Conservation (phyloP, 2,113 vertebrate species). For the Megaptera novaeangliae region DNA sequence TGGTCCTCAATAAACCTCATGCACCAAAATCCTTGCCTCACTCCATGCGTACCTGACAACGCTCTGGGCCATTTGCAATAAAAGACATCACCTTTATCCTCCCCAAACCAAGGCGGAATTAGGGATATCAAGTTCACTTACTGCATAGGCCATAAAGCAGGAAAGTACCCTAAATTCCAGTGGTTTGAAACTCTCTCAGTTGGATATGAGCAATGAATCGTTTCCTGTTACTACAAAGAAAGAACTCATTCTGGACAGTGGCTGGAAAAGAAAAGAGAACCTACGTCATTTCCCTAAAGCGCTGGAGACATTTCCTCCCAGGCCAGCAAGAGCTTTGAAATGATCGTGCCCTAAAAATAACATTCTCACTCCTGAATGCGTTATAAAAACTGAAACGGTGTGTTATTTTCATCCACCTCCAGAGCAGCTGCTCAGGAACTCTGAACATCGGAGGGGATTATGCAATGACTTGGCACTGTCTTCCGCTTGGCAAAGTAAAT, state of each 20-base stretch:
- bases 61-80: neutral
- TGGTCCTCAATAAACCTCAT: neutral
- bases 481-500: neutral
- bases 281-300: neutral
- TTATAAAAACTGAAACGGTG: neutral
- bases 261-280: slow-evolving; percentile 7
- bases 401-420: slow-evolving; percentile 37
- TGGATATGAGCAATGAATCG: neutral
- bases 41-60: neutral
- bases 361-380: neutral
- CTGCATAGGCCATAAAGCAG: neutral
- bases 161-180: neutral
- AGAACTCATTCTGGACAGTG: neutral
- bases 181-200: neutral
- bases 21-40: neutral
- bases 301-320: neutral
- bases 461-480: neutral
- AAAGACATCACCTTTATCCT: neutral
- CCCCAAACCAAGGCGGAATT: neutral
- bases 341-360: slow-evolving; percentile 48
- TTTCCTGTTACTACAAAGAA: slow-evolving; percentile 22
- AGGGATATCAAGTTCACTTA: neutral
- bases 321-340: slow-evolving; percentile 17
- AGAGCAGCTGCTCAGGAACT: slow-evolving; percentile 36
- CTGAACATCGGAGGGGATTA: slow-evolving; percentile 2